Percentiles rank a stretch among this genome's conserved stretches.
phyloP scores from a whole-genome alignment of 2,797 vertebrate genomes.

The Pogoniulus pusillus region DNA sequence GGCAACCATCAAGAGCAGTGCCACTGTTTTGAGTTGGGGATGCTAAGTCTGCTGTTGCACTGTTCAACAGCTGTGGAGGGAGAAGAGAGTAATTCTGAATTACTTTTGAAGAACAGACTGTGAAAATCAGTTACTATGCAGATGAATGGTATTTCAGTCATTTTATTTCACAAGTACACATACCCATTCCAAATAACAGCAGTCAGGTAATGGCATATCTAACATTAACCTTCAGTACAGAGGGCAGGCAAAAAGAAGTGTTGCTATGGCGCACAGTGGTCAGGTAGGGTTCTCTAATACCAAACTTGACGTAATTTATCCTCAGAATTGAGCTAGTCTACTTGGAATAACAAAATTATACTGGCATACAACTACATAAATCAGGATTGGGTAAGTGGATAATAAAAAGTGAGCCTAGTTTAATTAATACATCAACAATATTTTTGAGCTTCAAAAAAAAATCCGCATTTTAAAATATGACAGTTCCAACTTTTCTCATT shows the following conservation, averaged over 20 bases:
- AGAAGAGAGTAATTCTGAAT: slow-evolving; percentile 6
- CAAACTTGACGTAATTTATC: not conserved
- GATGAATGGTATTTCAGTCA: not conserved
- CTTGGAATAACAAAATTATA: not conserved
- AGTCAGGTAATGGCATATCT: not conserved
- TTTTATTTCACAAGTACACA: not conserved
- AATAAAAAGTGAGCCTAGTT: not conserved
- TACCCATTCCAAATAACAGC: not conserved
- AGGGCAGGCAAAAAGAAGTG: not conserved
- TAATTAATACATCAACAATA: not conserved
- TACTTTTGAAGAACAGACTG: slow-evolving; percentile 13
- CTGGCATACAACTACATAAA: not conserved
- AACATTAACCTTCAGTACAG: not conserved
- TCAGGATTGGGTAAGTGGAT: not conserved
- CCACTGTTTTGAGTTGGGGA: not conserved
- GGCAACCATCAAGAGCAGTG: not conserved
- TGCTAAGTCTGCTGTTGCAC: not conserved
- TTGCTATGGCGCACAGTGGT: not conserved
- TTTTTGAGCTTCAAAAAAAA: not conserved
- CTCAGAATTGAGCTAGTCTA: not conserved
- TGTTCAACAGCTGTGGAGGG: not conserved
- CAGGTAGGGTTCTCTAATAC: not conserved
- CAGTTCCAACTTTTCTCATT: not conserved
- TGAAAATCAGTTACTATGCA: slow-evolving; percentile 1
- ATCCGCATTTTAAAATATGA: not conserved